Percentiles rank a stretch among this genome's conserved stretches.
phyloP scores from a whole-genome alignment of 2,113 vertebrate genomes.

The Baryphthengus martii region DNA sequence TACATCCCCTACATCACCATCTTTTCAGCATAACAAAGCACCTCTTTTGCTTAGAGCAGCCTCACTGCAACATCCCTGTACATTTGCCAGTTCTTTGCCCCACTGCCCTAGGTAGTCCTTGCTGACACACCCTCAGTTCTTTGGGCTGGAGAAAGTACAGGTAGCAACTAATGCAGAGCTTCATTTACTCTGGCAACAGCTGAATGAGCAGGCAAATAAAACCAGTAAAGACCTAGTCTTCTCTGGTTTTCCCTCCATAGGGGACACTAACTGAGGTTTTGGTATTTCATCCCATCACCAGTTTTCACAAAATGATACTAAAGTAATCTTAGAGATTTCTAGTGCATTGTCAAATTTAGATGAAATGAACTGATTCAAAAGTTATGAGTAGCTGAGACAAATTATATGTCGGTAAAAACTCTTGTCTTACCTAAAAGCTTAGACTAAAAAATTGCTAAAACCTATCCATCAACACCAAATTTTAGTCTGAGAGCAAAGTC shows the following conservation, averaged over 20 bases:
- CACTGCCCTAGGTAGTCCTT: not conserved
- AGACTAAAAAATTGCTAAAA: not conserved
- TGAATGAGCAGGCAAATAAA: too few relatives aligned
- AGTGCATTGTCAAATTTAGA: not conserved
- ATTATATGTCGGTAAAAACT: not conserved
- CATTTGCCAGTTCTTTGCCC: not conserved
- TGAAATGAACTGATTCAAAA: not conserved
- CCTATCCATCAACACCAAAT: not conserved
- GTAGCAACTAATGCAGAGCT: not conserved
- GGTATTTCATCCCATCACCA: not conserved
- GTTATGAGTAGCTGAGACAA: not conserved
- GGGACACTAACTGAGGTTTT: not conserved
- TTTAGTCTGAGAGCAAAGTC: not conserved
- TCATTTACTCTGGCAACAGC: not conserved
- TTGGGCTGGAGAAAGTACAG: not conserved
- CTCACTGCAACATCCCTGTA: not conserved
- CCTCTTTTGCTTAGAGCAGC: not conserved
- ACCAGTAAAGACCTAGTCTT: not conserved
- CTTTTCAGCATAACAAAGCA: not conserved
- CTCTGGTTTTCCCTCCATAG: not conserved
- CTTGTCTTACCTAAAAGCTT: not conserved
- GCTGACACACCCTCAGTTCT: not conserved
- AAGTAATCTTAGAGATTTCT: not conserved
- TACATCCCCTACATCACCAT: not conserved
- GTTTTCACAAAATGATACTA: not conserved